phyloP scores from a whole-genome alignment of 2,113 vertebrate genomes.

The Alouatta palliata region DNA sequence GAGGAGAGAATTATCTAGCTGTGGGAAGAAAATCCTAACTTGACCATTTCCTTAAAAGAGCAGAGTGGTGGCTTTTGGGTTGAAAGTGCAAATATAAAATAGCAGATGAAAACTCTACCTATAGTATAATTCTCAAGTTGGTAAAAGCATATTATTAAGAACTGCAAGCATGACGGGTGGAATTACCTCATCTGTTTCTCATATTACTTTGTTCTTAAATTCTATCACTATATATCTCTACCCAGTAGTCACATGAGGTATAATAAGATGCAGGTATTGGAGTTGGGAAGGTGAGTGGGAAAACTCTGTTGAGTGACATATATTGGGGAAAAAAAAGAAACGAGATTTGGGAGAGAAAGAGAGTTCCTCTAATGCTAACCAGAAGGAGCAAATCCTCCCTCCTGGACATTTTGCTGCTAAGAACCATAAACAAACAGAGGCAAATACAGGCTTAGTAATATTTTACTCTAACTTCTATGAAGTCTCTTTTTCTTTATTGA shows the following conservation, averaged over 20 bases:
- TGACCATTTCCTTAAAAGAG: background rate
- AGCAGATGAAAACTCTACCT: background rate
- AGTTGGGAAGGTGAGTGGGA: background rate
- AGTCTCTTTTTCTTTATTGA: background rate
- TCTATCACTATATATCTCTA: background rate
- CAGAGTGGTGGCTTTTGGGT: background rate
- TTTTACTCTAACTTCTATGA: background rate
- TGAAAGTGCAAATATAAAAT: background rate
- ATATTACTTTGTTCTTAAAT: background rate
- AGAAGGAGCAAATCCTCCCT: rapidly evolving
- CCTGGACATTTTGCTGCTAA: background rate
- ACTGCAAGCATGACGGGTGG: background rate
- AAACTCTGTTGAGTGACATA: background rate
- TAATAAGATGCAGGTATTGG: background rate
- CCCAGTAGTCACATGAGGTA: background rate
- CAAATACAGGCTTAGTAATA: background rate
- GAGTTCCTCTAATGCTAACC: background rate
- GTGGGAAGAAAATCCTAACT: background rate
- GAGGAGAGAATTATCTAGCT: background rate
- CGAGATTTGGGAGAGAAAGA: background rate
- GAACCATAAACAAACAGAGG: background rate
- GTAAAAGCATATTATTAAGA: background rate
- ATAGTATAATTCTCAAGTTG: background rate
- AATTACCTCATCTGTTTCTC: background rate
- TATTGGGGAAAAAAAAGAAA: background rate